Conservation (phyloP, 2,113 vertebrate species). For the Brachirus orientalis region DNA sequence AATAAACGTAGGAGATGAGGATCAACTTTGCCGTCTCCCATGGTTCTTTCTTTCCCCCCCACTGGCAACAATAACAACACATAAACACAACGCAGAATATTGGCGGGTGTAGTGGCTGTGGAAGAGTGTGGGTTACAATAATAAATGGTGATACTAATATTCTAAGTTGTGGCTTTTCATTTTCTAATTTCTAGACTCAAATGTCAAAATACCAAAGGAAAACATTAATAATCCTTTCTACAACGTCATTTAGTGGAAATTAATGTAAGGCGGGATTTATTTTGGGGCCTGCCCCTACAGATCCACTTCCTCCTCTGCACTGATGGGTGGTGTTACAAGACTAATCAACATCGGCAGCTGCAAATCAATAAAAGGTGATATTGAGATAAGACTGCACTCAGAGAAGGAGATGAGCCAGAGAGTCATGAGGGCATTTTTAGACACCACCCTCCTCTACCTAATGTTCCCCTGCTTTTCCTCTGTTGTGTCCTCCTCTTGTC, state of each 20-base stretch:
- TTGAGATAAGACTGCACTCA: background rate
- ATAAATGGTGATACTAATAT: no score
- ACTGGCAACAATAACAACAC: no score
- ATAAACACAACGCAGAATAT: no score
- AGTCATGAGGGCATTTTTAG: slow-evolving; percentile 24
- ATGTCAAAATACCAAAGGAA: no score
- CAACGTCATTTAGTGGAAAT: background rate
- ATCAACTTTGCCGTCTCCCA: no score
- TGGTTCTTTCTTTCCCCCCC: no score
- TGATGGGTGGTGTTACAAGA: background rate
- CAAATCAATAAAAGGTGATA: slow-evolving; percentile 22
- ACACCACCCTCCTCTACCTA: background rate
- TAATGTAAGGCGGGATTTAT: background rate
- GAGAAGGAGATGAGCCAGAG: background rate
- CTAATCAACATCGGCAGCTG: background rate
- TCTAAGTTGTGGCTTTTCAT: no score
- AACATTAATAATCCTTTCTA: no score
- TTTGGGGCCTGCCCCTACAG: background rate
- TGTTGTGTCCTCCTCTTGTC: slow-evolving; percentile 22
- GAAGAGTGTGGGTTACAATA: no score
- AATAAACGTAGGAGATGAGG: background rate
- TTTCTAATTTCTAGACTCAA: no score
- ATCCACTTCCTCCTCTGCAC: background rate
- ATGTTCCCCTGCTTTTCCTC: background rate
- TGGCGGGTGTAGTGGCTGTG: no score